These are phyloP conservation scores for Coregonus clupeaformis DNA, from an alignment of 2,113 vertebrate genomes.

Conservation along the genomic window DNA sequence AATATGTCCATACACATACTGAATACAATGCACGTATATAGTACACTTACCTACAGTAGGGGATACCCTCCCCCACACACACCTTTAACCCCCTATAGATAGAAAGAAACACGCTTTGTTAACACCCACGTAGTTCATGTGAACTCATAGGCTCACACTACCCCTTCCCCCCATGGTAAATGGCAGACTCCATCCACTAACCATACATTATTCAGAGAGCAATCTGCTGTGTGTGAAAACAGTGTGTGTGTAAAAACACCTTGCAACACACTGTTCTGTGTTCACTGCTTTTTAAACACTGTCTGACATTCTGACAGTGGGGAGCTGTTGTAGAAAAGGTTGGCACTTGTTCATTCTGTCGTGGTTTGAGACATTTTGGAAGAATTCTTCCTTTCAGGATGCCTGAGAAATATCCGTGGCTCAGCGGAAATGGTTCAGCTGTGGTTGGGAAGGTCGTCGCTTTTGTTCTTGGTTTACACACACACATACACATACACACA, in stretches of 20 bases:
- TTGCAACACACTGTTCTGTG: neutral
- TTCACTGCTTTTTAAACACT: neutral
- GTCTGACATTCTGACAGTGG: neutral
- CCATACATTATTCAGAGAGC: neutral
- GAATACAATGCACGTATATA: neutral
- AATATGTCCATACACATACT: neutral
- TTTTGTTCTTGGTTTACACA: neutral
- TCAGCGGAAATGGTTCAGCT: neutral
- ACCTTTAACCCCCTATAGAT: too few relatives aligned
- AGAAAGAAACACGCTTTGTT: too few relatives aligned
- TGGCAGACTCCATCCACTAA: neutral
- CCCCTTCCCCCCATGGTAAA: too few relatives aligned
- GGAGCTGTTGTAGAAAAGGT: neutral
- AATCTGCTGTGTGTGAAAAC: neutral
- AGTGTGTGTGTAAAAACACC: neutral
- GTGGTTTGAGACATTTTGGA: neutral
- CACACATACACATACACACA: neutral
- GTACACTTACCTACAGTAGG: neutral
- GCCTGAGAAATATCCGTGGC: neutral
- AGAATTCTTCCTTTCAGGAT: neutral
- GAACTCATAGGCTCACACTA: too few relatives aligned
- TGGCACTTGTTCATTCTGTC: neutral
- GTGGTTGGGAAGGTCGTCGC: neutral
- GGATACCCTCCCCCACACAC: too few relatives aligned
- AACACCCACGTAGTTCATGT: too few relatives aligned